Conservation (phyloP, 1,140 invertebrate genomes). For the Sesamia nonagrioides region DNA sequence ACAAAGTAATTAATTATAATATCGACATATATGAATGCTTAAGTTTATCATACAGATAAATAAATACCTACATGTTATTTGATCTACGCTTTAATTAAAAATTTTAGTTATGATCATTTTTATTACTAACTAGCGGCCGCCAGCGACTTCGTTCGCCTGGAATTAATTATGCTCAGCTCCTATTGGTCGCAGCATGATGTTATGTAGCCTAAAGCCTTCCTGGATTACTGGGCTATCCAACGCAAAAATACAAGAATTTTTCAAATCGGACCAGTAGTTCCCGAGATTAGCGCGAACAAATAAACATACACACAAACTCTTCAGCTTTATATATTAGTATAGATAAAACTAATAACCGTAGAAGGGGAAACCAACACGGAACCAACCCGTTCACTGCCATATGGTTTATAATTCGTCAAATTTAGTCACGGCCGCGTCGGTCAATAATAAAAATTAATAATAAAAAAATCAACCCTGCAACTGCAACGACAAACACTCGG, state of each 20-base stretch:
- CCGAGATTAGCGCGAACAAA: no score
- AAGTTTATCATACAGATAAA: background rate
- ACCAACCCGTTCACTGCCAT: slow-evolving; percentile 53
- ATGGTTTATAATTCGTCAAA: slow-evolving; percentile 75
- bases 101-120: background rate
- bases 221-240: no score
- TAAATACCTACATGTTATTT: slow-evolving; percentile 18
- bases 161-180: no score
- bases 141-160: no score
- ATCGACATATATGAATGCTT: background rate
- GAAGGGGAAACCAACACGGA: slow-evolving; percentile 14
- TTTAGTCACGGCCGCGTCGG: slow-evolving; percentile 75
- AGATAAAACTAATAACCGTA: slow-evolving; percentile 6
- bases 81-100: background rate
- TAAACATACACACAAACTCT: no score
- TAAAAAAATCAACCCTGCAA: slow-evolving; percentile 67
- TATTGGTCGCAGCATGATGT: no score
- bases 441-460: slow-evolving; percentile 68
- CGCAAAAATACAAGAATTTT: no score
- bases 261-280: no score
- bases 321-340: no score
- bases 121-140: no score
- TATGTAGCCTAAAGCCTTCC: no score
- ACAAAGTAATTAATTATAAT: slow-evolving; percentile 10
- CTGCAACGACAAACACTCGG: slow-evolving; percentile 58